Percentiles rank a stretch among this genome's conserved stretches.
Evolutionary conservation across 2,113 vertebrate genomes (phyloP).

Genomic region (Crotalus viridis): DNA sequence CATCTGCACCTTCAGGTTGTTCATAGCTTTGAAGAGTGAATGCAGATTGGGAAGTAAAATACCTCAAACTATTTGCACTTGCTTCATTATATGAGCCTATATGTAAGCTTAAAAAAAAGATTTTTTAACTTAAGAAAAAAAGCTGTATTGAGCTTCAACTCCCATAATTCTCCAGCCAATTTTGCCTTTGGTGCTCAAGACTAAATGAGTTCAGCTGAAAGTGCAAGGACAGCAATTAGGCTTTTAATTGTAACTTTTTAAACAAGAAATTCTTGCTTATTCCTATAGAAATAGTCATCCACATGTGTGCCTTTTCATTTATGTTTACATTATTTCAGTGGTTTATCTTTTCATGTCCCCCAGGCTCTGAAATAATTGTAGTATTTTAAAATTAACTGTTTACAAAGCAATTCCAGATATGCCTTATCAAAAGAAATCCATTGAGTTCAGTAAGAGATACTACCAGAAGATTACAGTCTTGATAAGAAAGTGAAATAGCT

Average conservation of each 20-base stretch:
- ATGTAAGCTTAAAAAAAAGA: not conserved
- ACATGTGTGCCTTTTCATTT: not conserved
- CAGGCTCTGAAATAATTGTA: not conserved
- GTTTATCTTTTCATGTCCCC: not conserved
- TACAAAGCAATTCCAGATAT: not conserved
- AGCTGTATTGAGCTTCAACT: not conserved
- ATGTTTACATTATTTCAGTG: not conserved
- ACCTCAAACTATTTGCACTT: not conserved
- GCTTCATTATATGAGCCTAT: not conserved
- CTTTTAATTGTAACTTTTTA: not conserved
- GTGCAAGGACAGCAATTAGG: conserved; percentile 17
- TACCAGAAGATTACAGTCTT: not conserved
- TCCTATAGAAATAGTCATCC: not conserved
- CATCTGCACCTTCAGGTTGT: not conserved
- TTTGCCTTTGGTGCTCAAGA: not conserved
- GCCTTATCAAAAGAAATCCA: not conserved
- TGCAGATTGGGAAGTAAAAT: not conserved
- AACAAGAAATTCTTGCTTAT: not conserved
- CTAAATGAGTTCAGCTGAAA: conserved; percentile 11
- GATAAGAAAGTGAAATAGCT: not conserved
- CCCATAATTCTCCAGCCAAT: not conserved
- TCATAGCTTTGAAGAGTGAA: not conserved
- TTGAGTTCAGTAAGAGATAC: not conserved
- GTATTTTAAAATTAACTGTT: not conserved
- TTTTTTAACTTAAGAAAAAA: not conserved